Evolutionary conservation across 1,140 invertebrate genomes (phyloP), one percentile per base, ranked within the genome.

Genomic region (Drosophila persimilis): DNA sequence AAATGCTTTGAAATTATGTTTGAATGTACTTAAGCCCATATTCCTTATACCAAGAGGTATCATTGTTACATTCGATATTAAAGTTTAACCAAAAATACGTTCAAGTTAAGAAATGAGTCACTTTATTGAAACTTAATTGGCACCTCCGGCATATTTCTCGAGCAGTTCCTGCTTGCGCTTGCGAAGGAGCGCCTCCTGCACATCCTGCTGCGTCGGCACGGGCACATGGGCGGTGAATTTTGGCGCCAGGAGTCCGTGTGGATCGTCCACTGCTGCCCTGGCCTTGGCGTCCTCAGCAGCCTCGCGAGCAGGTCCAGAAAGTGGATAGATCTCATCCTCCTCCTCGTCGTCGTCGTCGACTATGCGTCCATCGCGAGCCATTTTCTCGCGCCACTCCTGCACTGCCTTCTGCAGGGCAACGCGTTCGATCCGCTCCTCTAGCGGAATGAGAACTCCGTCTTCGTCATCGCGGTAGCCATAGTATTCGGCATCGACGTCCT

Each of bases 391-490:
- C 95, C 95, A 96, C 66, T 95, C 94, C 13, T 93, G 91, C 4
- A 95, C 92, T 2, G 93, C 92, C 63, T 92, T 93, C 69, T 94
- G 92, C 60, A 95, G 92, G 1, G 94, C 95, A 75, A 94, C 92
- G 88, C 95, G 95, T 93, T 99, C 97, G 39, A 94, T 94, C 81
- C 95, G 94, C 61, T 94, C 92, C 92, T 99, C 99, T 2, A 99
- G 89, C 0, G 98, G 98, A 65, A 97, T 92, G 15, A 99, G 92
- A 46, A 99, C 94, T 0, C 98, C 98, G 92, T 99, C 99, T 89
- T 99, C 99, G 88, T 99, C 98, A 92, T 99, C 98, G 84, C 98
- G 93, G 91, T 99, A 99, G 0, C 99, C 99, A 93, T 99, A 99
- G 92, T 99, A 99, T 92, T 99, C 97, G 1, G 98, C 98, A 93